Evolutionary conservation across 2,888 invertebrate genomes (phyloP), one percentile per base, ranked within the genome.

Genomic region (Nasonia oneida): DNA sequence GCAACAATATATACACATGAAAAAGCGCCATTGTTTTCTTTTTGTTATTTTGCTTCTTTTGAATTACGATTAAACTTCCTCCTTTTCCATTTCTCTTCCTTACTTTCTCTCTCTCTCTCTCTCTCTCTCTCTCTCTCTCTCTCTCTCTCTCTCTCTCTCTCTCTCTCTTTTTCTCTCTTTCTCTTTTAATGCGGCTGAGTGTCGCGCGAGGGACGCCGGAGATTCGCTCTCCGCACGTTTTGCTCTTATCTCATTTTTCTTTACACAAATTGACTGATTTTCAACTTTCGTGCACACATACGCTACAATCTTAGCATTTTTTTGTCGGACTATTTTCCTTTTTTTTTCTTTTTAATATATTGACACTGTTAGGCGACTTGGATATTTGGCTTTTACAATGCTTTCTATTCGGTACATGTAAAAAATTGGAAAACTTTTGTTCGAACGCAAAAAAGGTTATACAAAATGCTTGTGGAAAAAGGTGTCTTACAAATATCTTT

Each of bases 1-100:
- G 91, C 91, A 91, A 91, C 91, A 90, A 90, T 91, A 91, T 91
- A 91, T 91, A 91, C 90, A 91, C 91, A 91, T 91, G 90, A 91
- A 91, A 90, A 91, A 91, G 91, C 91, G 88, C 90, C 87, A 87
- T 90, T 90, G 61, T 87, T 81, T 81, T 84, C 71, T 83, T 75
- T 86, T 85, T 83, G 77, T 81, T 86, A 85, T 86, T 87, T 75
- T 85, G 47, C 75, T 75, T 84, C 33, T 67, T 80, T 87, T 82
- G 74, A 86, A 75, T 86, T 86, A 84, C 87, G 79, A 81, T 86
- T 81, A 84, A 82, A 81, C 47, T 70, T 83, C 37, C 53, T 67
- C 37, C 10, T 78, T 73, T 57, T 47, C 23, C 47, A 47, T 75
- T 47, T 74, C 53, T 64, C 37, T 10, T 75, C 67, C 15, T 39